phyloP scores from a whole-genome alignment of 2,888 invertebrate genomes.

The Capitulum mitella region DNA sequence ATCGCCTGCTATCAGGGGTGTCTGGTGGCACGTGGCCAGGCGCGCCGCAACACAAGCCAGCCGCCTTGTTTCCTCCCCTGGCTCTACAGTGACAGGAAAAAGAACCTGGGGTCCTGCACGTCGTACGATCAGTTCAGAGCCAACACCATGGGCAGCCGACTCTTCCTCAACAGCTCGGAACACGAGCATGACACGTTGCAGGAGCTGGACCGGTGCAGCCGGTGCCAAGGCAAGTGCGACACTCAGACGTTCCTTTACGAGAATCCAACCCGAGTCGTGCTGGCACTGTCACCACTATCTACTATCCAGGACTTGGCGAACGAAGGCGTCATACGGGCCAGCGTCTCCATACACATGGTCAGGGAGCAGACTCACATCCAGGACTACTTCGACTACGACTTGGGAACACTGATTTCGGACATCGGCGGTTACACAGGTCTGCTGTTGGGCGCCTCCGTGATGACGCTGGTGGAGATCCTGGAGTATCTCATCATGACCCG shows the following conservation, averaged over 20 bases:
- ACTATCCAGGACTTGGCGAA: no score
- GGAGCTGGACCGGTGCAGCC: no score
- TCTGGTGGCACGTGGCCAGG: no score
- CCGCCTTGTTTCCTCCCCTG: neutral
- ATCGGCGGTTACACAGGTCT: neutral
- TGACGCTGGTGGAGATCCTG: neutral
- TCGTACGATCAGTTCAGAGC: neutral
- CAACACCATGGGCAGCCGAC: no score
- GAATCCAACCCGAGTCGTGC: no score
- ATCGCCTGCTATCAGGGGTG: no score
- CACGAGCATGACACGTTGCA: no score
- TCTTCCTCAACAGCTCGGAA: no score
- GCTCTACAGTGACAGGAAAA: neutral
- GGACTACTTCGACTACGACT: neutral
- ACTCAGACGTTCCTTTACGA: no score
- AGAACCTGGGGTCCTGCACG: neutral
- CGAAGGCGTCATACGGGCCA: neutral
- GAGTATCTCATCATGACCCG: neutral
- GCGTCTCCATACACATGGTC: neutral
- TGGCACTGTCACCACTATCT: no score
- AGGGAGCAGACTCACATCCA: neutral
- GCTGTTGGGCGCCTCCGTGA: neutral
- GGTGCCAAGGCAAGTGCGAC: no score
- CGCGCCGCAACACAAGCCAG: no score
- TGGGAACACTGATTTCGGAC: neutral